Conservation (phyloP, 1,140 invertebrate genomes). For the Bombus cullumanus region DNA sequence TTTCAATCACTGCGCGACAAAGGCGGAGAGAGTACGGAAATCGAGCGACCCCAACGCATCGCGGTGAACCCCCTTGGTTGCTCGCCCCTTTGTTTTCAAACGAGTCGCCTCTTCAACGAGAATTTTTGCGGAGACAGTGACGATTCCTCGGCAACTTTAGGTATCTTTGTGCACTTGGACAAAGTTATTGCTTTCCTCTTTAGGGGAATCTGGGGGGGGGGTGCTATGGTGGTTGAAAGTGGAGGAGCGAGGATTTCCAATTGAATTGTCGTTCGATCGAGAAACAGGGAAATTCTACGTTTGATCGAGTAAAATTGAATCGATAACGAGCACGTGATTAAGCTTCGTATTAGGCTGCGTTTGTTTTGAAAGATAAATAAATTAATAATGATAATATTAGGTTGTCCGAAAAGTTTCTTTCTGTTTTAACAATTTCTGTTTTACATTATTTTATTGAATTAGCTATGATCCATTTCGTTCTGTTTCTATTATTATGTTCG, state of each 20-base stretch:
- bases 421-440: too few species aligned
- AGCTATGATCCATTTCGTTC: too few species aligned
- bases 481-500: too few species aligned
- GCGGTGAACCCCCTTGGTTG: background rate
- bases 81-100: slow-evolving; percentile 24
- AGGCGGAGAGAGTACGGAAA: slow-evolving; percentile 25
- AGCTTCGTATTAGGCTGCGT: background rate
- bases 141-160: background rate
- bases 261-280: background rate
- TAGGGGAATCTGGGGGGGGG: rapidly evolving
- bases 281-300: background rate
- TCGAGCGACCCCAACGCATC: slow-evolving; percentile 39
- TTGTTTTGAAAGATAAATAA: too few species aligned
- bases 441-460: too few species aligned
- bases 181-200: background rate
- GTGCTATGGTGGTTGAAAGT: background rate
- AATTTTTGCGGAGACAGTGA: background rate
- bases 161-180: background rate
- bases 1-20: background rate
- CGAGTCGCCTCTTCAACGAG: background rate
- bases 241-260: background rate
- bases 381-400: too few species aligned
- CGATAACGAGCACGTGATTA: background rate
- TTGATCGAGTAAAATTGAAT: background rate
- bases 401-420: too few species aligned